A percentile compares a stretch with the other conserved stretches of the same genome.
phyloP scores from a whole-genome alignment of 2,888 invertebrate genomes.

The Stenodera caucasica region DNA sequence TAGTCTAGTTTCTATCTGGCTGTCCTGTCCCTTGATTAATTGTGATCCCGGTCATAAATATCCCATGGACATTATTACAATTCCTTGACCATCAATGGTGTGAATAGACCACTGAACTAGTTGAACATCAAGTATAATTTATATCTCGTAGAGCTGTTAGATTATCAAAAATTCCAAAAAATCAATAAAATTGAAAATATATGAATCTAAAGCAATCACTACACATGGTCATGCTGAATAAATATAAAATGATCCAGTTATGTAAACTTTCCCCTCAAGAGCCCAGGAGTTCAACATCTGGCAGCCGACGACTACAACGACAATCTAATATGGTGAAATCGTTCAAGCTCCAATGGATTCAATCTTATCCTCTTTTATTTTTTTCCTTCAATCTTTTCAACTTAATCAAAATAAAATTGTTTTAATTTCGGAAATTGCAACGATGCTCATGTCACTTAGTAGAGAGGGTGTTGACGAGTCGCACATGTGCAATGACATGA shows the following conservation, averaged over 20 bases:
- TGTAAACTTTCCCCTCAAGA: slow-evolving; percentile 9
- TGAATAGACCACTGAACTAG: slow-evolving; percentile 10
- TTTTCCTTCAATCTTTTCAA: neutral
- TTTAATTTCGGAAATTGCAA: neutral
- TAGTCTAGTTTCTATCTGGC: slow-evolving; percentile 9
- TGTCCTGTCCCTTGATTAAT: slow-evolving; percentile 13
- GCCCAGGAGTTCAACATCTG: slow-evolving; percentile 18
- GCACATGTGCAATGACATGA: slow-evolving; percentile 26
- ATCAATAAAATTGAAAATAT: neutral
- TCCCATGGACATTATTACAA: slow-evolving; percentile 15
- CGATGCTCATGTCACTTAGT: neutral
- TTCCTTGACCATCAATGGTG: slow-evolving; percentile 11
- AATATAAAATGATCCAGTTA: neutral
- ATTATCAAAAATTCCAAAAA: neutral
- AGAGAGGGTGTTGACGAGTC: slow-evolving; percentile 2
- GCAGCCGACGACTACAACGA: slow-evolving; percentile 10
- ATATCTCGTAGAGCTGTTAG: neutral
- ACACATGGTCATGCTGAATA: neutral
- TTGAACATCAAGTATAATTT: slow-evolving; percentile 2
- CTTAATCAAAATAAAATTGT: neutral
- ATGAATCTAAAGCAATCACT: neutral
- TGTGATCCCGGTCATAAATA: slow-evolving; percentile 15
- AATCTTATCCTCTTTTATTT: neutral
- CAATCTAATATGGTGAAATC: slow-evolving; percentile 22
- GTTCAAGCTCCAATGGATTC: slow-evolving; percentile 13